Percentiles rank a stretch among this genome's conserved stretches.
These are phyloP conservation scores for Dynastes hyllus DNA, from an alignment of 2,888 invertebrate species.

Conservation along the genomic window DNA sequence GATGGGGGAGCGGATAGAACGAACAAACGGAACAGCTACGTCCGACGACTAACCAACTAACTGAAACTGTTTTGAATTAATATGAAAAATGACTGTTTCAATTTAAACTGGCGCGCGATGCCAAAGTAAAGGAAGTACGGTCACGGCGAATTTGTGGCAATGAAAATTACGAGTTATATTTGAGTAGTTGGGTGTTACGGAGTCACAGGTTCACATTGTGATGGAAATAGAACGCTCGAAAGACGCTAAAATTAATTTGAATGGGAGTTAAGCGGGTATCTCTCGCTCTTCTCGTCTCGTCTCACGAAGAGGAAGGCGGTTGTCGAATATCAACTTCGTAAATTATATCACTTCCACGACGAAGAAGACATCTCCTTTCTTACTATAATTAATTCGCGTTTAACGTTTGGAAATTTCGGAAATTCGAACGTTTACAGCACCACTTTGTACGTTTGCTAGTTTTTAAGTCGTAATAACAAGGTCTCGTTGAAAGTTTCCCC, in stretches of 20 bases:
- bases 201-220: conserved; percentile 56
- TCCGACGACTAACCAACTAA: conserved; percentile 31
- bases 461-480: conserved; percentile 15
- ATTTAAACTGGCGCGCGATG: conserved; percentile 62
- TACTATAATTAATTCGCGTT: conserved; percentile 36
- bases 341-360: conserved; percentile 49
- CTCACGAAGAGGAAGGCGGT: conserved; percentile 51
- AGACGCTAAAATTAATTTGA: conserved; percentile 53
- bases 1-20: conserved; percentile 2
- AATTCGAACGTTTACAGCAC: conserved; percentile 34
- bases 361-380: conserved; percentile 7
- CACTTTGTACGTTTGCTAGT: conserved; percentile 4
- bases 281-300: conserved; percentile 1
- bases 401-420: conserved; percentile 25
- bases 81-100: conserved; percentile 65
- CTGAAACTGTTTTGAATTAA: conserved; percentile 64
- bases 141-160: conserved; percentile 65
- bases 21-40: conserved; percentile 1
- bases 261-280: conserved; percentile 46
- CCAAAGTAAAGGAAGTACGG: conserved; percentile 63
- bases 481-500: not conserved
- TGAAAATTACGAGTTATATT: conserved; percentile 62
- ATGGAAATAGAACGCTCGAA: conserved; percentile 57
- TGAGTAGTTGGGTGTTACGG: conserved; percentile 59
- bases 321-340: conserved; percentile 54